A percentile compares a stretch with the other conserved stretches of the same genome.
Conservation (phyloP, 2,797 vertebrate species). For the Huso huso region DNA sequence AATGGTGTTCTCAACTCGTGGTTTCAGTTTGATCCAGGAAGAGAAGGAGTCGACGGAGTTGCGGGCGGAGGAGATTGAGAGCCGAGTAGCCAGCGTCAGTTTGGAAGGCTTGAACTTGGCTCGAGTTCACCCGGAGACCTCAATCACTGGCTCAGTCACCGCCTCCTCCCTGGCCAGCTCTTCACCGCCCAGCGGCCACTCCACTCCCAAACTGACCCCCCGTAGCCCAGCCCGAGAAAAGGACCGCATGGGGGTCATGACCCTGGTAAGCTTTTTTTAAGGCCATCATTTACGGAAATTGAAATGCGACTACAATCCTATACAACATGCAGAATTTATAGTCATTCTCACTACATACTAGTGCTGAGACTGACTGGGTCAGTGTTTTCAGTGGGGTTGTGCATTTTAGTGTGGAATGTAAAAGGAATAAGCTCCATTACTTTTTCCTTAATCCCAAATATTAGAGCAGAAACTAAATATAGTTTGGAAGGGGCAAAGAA, state of each 20-base stretch:
- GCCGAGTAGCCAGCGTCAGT: conserved; percentile 92
- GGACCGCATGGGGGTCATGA: conserved; percentile 98
- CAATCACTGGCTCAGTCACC: conserved; percentile 90
- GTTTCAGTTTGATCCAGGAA: conserved; percentile 86
- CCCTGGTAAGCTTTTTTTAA: conserved; percentile 64
- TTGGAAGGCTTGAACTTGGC: conserved; percentile 93
- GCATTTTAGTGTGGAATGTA: no score
- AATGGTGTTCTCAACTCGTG: not conserved
- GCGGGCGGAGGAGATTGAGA: conserved; percentile 95
- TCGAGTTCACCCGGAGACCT: conserved; percentile 81
- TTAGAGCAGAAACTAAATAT: no score
- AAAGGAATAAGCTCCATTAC: no score
- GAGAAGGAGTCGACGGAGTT: conserved; percentile 97
- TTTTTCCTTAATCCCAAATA: no score
- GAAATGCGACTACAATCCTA: no score
- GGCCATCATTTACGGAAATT: no score
- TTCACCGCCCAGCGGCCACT: conserved; percentile 93
- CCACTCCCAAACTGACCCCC: conserved; percentile 89
- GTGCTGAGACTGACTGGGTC: no score
- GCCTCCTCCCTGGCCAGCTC: conserved; percentile 92
- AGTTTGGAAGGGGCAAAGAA: no score
- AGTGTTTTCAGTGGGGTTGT: no score
- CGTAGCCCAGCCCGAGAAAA: conserved; percentile 90
- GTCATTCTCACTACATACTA: no score
- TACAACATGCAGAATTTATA: no score